Percentiles rank a stretch among this genome's conserved stretches.
These are phyloP conservation scores for Polyommatus iphigenia DNA, from an alignment of 2,888 invertebrate genomes.

Conservation along the genomic window DNA sequence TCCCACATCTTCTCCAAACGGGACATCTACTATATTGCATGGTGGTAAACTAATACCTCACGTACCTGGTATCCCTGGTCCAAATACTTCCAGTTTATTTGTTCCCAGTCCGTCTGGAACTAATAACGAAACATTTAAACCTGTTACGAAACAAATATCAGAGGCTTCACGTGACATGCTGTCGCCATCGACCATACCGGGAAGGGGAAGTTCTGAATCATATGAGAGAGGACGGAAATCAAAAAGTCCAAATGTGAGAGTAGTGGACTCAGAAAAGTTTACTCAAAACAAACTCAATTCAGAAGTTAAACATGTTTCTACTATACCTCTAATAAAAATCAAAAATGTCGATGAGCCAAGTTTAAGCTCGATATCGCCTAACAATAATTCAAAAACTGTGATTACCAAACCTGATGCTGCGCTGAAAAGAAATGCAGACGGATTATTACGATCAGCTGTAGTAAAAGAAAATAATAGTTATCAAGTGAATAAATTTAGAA, in stretches of 20 bases:
- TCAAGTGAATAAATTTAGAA: conserved; percentile 53
- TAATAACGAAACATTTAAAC: conserved; percentile 48
- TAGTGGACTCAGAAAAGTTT: conserved; percentile 52
- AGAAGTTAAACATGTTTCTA: conserved; percentile 52
- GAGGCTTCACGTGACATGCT: conserved; percentile 51
- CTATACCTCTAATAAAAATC: conserved; percentile 66
- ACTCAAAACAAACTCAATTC: conserved; percentile 51
- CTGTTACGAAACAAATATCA: conserved; percentile 46
- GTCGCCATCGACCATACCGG: conserved; percentile 47
- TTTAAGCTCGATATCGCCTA: conserved; percentile 46
- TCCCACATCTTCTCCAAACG: conserved; percentile 74
- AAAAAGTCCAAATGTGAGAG: conserved; percentile 49
- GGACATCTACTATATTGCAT: conserved; percentile 82
- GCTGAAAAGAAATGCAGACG: conserved; percentile 63
- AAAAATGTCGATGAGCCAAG: conserved; percentile 65
- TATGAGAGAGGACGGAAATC: conserved; percentile 57
- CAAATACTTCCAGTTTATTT: conserved; percentile 80
- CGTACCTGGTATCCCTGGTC: conserved; percentile 93
- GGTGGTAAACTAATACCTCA: conserved; percentile 89
- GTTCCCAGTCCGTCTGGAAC: conserved; percentile 48
- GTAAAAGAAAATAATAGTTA: conserved; percentile 62
- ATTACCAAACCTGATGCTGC: conserved; percentile 55
- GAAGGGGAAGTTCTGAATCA: conserved; percentile 48
- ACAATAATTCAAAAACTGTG: conserved; percentile 47
- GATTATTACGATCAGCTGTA: conserved; percentile 57